Evolutionary conservation across 64 coral and sea anemone species (phyloP), one percentile per base, ranked within the genome.

Genomic region (Dendronephthya gigantea): DNA sequence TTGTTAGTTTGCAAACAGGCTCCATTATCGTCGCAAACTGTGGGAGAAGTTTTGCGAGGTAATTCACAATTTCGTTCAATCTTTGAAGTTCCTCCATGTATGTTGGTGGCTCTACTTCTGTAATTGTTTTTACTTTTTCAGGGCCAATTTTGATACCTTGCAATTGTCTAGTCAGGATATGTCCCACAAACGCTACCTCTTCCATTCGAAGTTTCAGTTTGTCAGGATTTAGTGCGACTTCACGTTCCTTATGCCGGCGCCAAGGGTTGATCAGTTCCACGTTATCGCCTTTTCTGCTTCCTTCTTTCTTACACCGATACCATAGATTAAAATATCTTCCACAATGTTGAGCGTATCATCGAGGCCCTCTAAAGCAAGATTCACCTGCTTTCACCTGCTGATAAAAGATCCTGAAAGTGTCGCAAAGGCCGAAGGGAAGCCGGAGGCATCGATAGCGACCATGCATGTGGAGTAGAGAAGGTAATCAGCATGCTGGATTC

Each of bases 1-100:
- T 25, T 38, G 90, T 91, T 27, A 91, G 85, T 81, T 50, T 69
- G 49, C 90, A 40, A 30, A 87, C 62, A 0, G 76, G 90, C 43
- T 83, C 81, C 90, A 87, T 91, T 30, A 66, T 17, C 12, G 81
- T 75, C 0, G 79, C 39, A 28, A 87, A 39, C 34, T 87, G 85
- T 25, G 50, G 89, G 7, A 87, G 39, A 32, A 87, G 83, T 38
- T 62, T 76, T 0, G 90, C 27, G 11, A 91, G 55, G 56, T 83
- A 87, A 6, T 83, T 51, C 6, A 87, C 66, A 41, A 75, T 75
- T 8, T 40, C 85, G 19, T 76, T 47, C 31, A 50, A 41, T n/a
- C 85, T 19, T 31, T 87, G 85, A 10, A 66, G 16, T 33, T 86
- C 59, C 33, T 86, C 84, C 5, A 70, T 65, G 23, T 9, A 74